A percentile compares a stretch with the other conserved stretches of the same genome.
Evolutionary conservation across 1,140 invertebrate species (phyloP).

Genomic region (Antheraea pernyi): DNA sequence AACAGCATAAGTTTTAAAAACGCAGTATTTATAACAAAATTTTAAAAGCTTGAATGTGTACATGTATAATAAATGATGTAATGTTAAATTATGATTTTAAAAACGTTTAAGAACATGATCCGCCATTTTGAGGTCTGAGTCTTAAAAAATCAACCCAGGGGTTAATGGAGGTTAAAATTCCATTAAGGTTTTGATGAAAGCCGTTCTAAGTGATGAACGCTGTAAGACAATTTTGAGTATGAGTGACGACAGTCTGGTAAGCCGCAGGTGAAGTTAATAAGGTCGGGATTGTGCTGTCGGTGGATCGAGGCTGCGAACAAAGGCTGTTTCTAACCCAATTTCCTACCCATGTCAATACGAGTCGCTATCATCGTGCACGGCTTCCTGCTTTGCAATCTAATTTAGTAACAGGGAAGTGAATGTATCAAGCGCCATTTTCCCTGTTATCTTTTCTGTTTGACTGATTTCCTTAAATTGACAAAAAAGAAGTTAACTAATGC

Average conservation of each 20-base stretch:
- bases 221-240: too few species aligned
- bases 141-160: too few species aligned
- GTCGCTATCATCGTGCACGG: slow-evolving; percentile 23
- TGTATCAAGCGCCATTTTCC: slow-evolving; percentile 11
- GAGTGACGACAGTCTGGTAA: background rate
- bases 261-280: slow-evolving; percentile 28
- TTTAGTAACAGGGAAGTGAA: slow-evolving; percentile 24
- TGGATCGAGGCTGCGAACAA: slow-evolving; percentile 9
- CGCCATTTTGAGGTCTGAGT: too few species aligned
- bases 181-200: too few species aligned
- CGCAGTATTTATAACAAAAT: too few species aligned
- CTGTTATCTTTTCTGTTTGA: slow-evolving; percentile 15
- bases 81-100: too few species aligned
- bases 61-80: too few species aligned
- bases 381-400: slow-evolving; percentile 26
- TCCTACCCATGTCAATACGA: slow-evolving; percentile 21
- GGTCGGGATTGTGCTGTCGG: slow-evolving; percentile 12
- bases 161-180: too few species aligned
- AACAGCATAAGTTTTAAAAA: too few species aligned
- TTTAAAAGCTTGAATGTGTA: too few species aligned
- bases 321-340: slow-evolving; percentile 23
- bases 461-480: background rate
- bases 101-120: too few species aligned
- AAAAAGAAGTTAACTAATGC: background rate
- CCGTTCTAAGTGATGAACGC: too few species aligned